Base-by-base conservation (phyloP, 2,888 invertebrate species). In the Exephanes ischioxanthus region DNA sequence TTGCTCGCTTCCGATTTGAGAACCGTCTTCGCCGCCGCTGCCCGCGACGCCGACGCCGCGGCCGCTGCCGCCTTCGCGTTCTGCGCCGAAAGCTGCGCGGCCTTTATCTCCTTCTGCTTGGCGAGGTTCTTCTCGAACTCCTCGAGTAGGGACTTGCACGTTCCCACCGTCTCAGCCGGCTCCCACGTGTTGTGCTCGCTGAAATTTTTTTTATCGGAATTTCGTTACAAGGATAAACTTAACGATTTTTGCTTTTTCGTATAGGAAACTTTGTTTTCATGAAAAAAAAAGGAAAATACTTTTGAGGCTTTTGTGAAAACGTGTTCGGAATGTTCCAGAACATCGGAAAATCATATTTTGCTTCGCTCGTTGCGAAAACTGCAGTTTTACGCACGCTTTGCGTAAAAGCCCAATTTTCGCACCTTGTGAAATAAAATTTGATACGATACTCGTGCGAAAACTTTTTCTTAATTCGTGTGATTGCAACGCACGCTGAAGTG, bases 151-250 rank as follows among this genome's bases (percentile, higher is more conserved):
- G 96, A 96, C 91, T 97, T 97, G 91, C 97, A 98, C 1, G 96
- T 96, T 84, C 96, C 96, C 92, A 98, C 95, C 92, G 97, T 96
- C 78, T 96, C 96, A 37, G 96, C 95, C 0, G 97, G 97, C 93
- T 98, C 98, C 98, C 98, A 98, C 5, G 97, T 97, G 92, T 97
- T 97, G 89, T 97, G 96, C 85, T 97, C 97, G 91, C 97, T 97
- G 87, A 30, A 75, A 58, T n/a, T 16, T 30, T 16, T 30, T 61
- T n/a, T 61, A 1, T 48, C 51, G 63, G 61, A 53, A 53, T 53
- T n/a, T n/a, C 6, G 6, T 53, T 3, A 1, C 6, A 6, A 19
- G 3, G 53, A 5, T 19, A 19, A 53, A 53, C 19, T 6, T 19
- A 7, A 19, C 2, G 19, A 53, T 53, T 19, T 37, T 37, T 37